These are phyloP conservation scores for Cephus cinctus DNA, from an alignment of 1,140 invertebrate genomes.

Conservation along the genomic window DNA sequence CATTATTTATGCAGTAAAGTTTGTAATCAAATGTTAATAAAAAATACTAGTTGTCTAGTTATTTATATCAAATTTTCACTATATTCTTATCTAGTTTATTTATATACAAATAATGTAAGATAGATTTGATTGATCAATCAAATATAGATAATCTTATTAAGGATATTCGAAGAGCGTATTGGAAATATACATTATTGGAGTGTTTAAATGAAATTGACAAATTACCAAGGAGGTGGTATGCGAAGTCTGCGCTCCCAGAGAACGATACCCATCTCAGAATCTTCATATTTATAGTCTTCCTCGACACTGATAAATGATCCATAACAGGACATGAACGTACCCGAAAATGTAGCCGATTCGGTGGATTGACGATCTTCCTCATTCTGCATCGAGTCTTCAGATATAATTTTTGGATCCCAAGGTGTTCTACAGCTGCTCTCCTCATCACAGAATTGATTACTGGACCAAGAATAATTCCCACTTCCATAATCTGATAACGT, in stretches of 20 bases:
- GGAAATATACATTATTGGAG: too few species aligned
- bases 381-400: too few species aligned
- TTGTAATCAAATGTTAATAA: too few species aligned
- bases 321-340: too few species aligned
- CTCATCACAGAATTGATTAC: too few species aligned
- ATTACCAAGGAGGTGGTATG: constrained; percentile 57
- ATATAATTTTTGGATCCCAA: too few species aligned
- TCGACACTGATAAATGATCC: constrained; percentile 57
- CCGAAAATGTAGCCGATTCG: too few species aligned
- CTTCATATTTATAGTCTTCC: constrained; percentile 75
- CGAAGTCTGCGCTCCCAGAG: constrained; percentile 69
- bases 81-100: not conserved
- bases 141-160: not conserved
- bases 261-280: constrained; percentile 67
- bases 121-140: not conserved
- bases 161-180: not conserved
- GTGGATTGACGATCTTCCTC: too few species aligned
- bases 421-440: too few species aligned
- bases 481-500: too few species aligned
- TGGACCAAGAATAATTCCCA: too few species aligned
- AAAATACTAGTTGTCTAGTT: not conserved
- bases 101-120: not conserved
- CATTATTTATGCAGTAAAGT: too few species aligned
- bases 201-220: constrained; percentile 6
- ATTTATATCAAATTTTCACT: not conserved